Evolutionary conservation across 2,113 vertebrate species (phyloP).

Genomic region (Uria lomvia): DNA sequence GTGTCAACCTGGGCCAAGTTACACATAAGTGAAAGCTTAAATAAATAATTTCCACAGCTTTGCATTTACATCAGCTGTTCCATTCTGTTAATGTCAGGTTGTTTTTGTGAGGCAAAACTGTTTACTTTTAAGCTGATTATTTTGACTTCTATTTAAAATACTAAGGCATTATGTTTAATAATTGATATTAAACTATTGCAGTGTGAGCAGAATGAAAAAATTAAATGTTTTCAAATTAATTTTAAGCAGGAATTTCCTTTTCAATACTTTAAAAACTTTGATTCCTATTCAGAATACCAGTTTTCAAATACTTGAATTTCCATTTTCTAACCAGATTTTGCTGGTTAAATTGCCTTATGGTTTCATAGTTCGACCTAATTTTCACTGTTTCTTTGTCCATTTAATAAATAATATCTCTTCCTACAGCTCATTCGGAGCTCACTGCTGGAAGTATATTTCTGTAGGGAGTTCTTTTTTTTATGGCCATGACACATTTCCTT

Average conservation of each 20-base stretch:
- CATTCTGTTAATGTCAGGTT: neutral
- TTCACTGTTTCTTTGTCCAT: neutral
- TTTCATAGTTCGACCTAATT: neutral
- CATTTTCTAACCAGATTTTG: neutral
- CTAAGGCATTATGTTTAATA: neutral
- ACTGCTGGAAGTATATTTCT: neutral
- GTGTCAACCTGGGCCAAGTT: neutral
- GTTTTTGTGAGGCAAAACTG: neutral
- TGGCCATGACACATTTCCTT: neutral
- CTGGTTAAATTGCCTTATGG: neutral
- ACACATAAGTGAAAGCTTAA: neutral
- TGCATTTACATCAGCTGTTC: neutral
- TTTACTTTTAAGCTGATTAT: neutral
- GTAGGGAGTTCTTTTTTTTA: constrained; percentile 28
- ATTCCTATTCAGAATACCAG: neutral
- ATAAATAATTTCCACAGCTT: neutral
- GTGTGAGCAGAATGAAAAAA: neutral
- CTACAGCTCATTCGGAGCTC: neutral
- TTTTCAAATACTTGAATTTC: neutral
- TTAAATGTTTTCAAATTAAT: neutral
- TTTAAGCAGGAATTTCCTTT: neutral
- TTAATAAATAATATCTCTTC: neutral
- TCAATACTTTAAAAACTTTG: neutral
- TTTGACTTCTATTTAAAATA: neutral
- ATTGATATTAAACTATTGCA: neutral